Conservation (phyloP, 2,797 vertebrate genomes). For the Enteromius viviparus region DNA sequence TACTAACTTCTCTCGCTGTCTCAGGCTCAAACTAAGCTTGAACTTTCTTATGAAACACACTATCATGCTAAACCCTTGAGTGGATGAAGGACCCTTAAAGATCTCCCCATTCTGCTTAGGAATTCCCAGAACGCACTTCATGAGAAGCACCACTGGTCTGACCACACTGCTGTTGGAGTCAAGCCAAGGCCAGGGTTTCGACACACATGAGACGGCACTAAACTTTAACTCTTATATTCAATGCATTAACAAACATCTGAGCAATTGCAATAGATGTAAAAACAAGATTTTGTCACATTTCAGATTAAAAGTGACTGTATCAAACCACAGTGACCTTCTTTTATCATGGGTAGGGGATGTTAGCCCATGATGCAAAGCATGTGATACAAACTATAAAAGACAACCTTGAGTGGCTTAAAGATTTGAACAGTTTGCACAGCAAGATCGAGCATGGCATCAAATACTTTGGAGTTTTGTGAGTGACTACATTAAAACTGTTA, state of each 20-base stretch:
- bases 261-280: not conserved
- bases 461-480: not conserved
- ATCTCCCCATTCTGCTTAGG: slow-evolving; percentile 48
- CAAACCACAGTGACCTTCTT: not conserved
- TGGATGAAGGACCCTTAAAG: slow-evolving; percentile 18
- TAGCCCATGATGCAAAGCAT: not conserved
- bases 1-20: not conserved
- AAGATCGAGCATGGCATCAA: not conserved
- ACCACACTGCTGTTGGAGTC: not conserved
- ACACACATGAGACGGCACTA: not conserved
- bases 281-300: not conserved
- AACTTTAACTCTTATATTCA: not conserved
- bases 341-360: not conserved
- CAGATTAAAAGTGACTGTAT: not conserved
- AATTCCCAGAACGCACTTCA: slow-evolving; percentile 58
- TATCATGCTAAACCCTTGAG: not conserved
- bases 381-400: not conserved
- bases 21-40: not conserved
- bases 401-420: too few species aligned
- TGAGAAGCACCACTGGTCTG: slow-evolving; percentile 2
- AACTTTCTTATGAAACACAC: slow-evolving; percentile 1
- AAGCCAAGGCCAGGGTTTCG: not conserved
- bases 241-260: not conserved
- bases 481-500: not conserved
- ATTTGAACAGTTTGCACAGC: not conserved